Evolutionary conservation across 2,797 vertebrate genomes (phyloP), one percentile per base, ranked within the genome.

Genomic region (Dendrocincla fuliginosa): DNA sequence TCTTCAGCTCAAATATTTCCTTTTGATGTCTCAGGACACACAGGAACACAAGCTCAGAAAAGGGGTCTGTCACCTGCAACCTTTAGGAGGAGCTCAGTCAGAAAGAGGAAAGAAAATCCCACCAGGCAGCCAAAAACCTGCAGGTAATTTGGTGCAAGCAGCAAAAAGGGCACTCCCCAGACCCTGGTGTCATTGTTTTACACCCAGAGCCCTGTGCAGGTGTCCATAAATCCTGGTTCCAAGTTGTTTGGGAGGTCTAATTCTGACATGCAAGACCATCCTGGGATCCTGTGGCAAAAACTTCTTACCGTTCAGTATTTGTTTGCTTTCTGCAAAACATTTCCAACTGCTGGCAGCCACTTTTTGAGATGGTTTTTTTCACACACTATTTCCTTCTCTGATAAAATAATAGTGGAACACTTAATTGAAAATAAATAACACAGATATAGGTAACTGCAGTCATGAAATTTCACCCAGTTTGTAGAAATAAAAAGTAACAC

Each of bases 171-270:
- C 16, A 79, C 67, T 79, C 35, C 52, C n/a, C 35, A 33, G 37
- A 10, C 69, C 52, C 69, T 22, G 8, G 18, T 49, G 47, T 64
- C 39, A 30, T 56, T 28, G 47, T 41, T 84, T 65, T 16, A 33
- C 49, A 68, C 0, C 6, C n/a, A 46, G 30, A 81, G n/a, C 22
- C 39, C 19, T 0, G 0, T 28, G 52, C 23, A 61, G 14, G 30
- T 20, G 9, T 9, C 16, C 6, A 7, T 1, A 12, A 35, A 70
- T 53, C 39, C 41, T 4, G 0, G 35, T 32, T 76, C 52, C 56
- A 80, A 44, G 15, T 27, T 0, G 0, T 10, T 50, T 0, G 0
- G 39, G n/a, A 78, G 14, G 32, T 35, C 55, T 69, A 47, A 16
- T 8, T 67, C 39, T 65, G 60, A 32, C 8, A 11, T 32, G 18